Conservation (phyloP, 2,888 invertebrate species). For the Xiphydria camelus region DNA sequence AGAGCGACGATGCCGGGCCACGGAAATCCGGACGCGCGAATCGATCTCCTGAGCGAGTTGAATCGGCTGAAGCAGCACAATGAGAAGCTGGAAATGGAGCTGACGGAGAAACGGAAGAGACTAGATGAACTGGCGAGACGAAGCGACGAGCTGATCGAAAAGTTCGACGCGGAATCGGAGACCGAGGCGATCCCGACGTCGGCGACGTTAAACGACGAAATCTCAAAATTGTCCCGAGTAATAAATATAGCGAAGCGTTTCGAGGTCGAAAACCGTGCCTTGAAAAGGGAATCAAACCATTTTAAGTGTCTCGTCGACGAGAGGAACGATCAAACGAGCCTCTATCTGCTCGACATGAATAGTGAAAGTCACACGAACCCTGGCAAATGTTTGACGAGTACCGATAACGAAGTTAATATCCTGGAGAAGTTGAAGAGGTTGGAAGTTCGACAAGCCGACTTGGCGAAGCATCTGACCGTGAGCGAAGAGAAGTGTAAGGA, state of each 20-base stretch:
- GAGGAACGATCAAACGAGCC: slow-evolving; percentile 5
- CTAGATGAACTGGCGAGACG: neutral
- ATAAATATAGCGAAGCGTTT: slow-evolving; percentile 6
- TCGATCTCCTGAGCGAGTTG: too few relatives aligned
- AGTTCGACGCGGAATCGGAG: neutral
- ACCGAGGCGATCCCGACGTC: slow-evolving; percentile 19
- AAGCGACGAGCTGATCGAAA: neutral
- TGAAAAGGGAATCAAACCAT: neutral
- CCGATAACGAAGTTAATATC: neutral
- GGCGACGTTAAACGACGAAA: too few relatives aligned
- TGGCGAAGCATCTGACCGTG: neutral
- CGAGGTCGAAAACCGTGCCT: slow-evolving; percentile 3
- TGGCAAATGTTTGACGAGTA: too few relatives aligned
- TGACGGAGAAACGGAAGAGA: neutral
- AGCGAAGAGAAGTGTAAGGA: neutral
- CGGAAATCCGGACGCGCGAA: too few relatives aligned
- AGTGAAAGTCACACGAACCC: neutral
- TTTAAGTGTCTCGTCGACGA: neutral
- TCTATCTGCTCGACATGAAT: neutral
- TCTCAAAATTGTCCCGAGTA: slow-evolving; percentile 3
- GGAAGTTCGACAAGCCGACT: neutral
- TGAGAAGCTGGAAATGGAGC: neutral
- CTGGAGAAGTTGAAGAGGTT: neutral
- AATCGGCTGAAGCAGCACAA: neutral
- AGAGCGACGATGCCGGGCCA: too few relatives aligned